phyloP scores from a whole-genome alignment of 1,140 invertebrate genomes.

The Chironomus tepperi region DNA sequence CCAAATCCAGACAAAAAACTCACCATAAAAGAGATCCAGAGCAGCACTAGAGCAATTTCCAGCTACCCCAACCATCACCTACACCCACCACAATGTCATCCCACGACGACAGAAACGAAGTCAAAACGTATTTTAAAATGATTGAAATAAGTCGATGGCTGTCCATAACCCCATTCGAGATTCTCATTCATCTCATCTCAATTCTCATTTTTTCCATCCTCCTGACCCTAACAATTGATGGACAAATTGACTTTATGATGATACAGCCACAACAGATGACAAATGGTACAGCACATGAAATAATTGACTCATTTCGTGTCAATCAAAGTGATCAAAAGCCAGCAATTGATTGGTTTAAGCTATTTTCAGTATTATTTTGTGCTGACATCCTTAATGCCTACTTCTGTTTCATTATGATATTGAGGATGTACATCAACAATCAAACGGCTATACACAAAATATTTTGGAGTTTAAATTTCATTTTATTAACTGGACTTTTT shows the following conservation, averaged over 20 bases:
- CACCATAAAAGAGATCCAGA: no score
- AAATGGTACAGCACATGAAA: background rate
- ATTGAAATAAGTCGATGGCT: slow-evolving; percentile 88
- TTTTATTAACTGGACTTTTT: slow-evolving; percentile 81
- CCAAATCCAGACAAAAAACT: no score
- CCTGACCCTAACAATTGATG: slow-evolving; percentile 64
- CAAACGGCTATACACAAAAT: slow-evolving; percentile 63
- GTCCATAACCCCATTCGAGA: slow-evolving; percentile 87
- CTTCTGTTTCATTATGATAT: slow-evolving; percentile 89
- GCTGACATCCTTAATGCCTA: slow-evolving; percentile 87
- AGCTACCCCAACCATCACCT: no score
- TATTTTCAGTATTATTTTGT: slow-evolving; percentile 84
- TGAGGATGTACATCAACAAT: slow-evolving; percentile 79
- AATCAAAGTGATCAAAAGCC: slow-evolving; percentile 40
- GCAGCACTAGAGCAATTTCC: no score
- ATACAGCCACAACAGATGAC: background rate
- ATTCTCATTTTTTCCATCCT: slow-evolving; percentile 76
- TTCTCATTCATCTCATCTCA: slow-evolving; percentile 78
- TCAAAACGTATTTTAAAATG: slow-evolving; percentile 51
- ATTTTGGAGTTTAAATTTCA: slow-evolving; percentile 75
- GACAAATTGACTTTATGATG: slow-evolving; percentile 33
- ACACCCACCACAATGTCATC: background rate
- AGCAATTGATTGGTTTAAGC: slow-evolving; percentile 64
- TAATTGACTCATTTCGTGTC: slow-evolving; percentile 30
- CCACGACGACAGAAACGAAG: slow-evolving; percentile 25